Evolutionary conservation across 2,888 invertebrate genomes (phyloP), one percentile per base, ranked within the genome.

Genomic region (Priocnemis perturbator): DNA sequence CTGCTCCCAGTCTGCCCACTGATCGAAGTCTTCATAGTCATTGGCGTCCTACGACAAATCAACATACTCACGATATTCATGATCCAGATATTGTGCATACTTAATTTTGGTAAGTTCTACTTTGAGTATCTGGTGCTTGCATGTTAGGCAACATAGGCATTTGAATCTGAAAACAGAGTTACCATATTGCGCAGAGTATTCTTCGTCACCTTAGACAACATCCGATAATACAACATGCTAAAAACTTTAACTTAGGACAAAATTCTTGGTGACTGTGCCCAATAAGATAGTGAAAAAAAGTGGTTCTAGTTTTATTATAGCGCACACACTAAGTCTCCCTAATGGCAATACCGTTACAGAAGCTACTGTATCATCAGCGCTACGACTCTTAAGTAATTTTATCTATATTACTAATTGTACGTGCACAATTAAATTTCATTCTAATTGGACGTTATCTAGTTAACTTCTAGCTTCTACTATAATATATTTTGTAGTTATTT

Each of bases 151-250:
- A 74, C 71, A 77, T 75, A 75, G 88, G 86, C 81, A 87, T 86
- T 87, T 87, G 81, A 74, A 88, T 88, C 88, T 87, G 88, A 74
- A 86, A 88, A 74, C 75, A 83, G 77, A 60, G 69, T 61, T 50
- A 56, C 62, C 60, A 69, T 47, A 23, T 26, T 53, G 58, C 60
- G 55, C 67, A 66, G 17, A 44, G 57, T 50, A 2, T 11, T 50
- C 50, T 50, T 50, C 14, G 14, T 0, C 19, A 4, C 2, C 5
- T 50, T 47, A 3, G 17, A 47, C 47, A 47, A 47, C 15, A 5
- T 47, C 11, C 11, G 17, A 47, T 47, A 47, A 47, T 47, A 47
- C 11, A 3, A 3, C 3, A 15, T 47, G 17, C n/a, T 11, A 47
- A 3, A 50, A 50, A 19, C 4, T 50, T 17, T 9, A 26, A 26